Base-by-base conservation (phyloP, 2,113 vertebrate species). In the Nothobranchius kuhntae region DNA sequence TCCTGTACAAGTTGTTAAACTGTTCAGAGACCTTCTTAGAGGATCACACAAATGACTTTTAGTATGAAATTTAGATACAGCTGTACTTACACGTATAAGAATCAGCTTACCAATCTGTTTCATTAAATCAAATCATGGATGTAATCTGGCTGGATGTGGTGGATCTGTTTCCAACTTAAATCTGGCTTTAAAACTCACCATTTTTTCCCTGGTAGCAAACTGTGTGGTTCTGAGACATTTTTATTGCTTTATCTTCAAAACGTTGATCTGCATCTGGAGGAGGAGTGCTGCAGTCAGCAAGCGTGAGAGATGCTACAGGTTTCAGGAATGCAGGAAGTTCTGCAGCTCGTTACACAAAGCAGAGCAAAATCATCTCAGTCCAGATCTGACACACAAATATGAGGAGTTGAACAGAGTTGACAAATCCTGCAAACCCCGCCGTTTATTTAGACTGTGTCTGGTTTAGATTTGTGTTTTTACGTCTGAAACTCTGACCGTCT, bases 261-360 rank as follows among this genome's bases (percentile, higher is more conserved):
- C 38, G 1, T 40, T 40, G 38, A 40, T 6, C 38, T 40, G 38
- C 38, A 8, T 40, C 4, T 40, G 30, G 30, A 30, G 30, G 21
- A 21, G 7, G 38, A 40, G 38, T 40, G 9, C 38, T 40, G 38
- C 38, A 40, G 7, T 40, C 38, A 40, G 38, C 38, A 40, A 7
- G 38, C 7, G 38, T 1, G 38, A 40, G 38, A 6, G 38, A 40
- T 40, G 38, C 38, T 40, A 40, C 9, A 40, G 9, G 9, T 66
- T 61, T 58, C 50, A 77, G 75, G 86, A 89, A 89, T 87, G 77
- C 74, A 80, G 87, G 9, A 1, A 40, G 9, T 40, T 40, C 38
- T 14, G 46, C 5, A 47, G 67, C 74, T 80, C 62, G 55, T 75
- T 71, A 70, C 17, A 71, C 45, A 67, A 21, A 73, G 36, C 44